phyloP scores from a whole-genome alignment of 2,797 vertebrate species.

The Thalassophryne amazonica region DNA sequence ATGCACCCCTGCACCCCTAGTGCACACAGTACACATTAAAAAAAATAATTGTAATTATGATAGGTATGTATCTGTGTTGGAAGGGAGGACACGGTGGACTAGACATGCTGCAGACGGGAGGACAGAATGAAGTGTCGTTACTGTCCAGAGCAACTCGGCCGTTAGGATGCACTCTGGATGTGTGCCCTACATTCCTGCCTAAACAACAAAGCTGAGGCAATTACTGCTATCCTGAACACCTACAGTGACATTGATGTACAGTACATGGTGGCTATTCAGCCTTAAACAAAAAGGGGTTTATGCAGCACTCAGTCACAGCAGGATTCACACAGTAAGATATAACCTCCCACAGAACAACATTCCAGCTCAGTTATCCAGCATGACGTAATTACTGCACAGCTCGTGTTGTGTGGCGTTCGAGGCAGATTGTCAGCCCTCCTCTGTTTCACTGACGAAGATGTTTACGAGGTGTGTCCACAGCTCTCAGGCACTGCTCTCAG shows the following conservation, averaged over 20 bases:
- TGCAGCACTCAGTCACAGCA: neutral
- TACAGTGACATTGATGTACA: too few relatives aligned
- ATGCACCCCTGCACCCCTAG: too few relatives aligned
- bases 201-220: conserved; percentile 54
- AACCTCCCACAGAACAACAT: conserved; percentile 23
- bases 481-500: conserved; percentile 20
- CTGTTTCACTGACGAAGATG: conserved; percentile 28
- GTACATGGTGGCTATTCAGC: too few relatives aligned
- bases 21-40: too few relatives aligned
- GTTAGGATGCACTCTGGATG: conserved; percentile 56
- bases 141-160: conserved; percentile 48
- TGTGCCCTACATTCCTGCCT: conserved; percentile 68
- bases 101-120: conserved; percentile 5
- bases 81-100: neutral
- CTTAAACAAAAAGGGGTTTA: too few relatives aligned
- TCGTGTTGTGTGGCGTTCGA: conserved; percentile 19
- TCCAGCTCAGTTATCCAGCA: conserved; percentile 19
- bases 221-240: conserved; percentile 24
- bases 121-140: conserved; percentile 33
- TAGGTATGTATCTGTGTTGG: too few relatives aligned
- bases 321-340: neutral
- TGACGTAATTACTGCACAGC: conserved; percentile 5
- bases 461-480: conserved; percentile 65
- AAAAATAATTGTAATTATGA: too few relatives aligned
- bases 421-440: conserved; percentile 8